These are phyloP conservation scores for Notamacropus eugenii DNA, from an alignment of 2,797 vertebrate species.

Conservation along the genomic window DNA sequence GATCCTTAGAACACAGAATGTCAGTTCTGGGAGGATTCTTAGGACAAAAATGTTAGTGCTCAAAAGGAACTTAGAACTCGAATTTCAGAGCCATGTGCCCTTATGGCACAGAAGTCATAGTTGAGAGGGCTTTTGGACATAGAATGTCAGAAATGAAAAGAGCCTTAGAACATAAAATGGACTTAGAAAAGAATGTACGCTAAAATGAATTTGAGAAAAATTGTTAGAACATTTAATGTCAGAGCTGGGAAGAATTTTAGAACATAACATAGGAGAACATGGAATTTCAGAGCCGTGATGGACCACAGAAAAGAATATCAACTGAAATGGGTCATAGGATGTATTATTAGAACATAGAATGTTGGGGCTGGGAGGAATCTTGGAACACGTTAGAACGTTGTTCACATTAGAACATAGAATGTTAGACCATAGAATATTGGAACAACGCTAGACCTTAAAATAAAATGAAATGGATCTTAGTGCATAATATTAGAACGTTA, in stretches of 20 bases:
- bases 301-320: not conserved
- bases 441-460: not conserved
- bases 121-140: not conserved
- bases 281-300: not conserved
- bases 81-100: not conserved
- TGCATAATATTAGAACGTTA: not conserved
- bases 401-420: not conserved
- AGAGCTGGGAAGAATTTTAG: not conserved
- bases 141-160: not conserved
- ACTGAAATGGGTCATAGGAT: not conserved
- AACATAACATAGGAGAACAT: not conserved
- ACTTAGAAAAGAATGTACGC: not conserved
- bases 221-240: not conserved
- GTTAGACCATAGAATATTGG: not conserved
- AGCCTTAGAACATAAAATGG: not conserved
- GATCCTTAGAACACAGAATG: too few relatives aligned
- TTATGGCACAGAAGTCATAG: not conserved
- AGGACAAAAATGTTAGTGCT: too few relatives aligned
- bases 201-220: not conserved
- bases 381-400: not conserved
- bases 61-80: too few relatives aligned
- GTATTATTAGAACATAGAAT: not conserved
- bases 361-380: not conserved
- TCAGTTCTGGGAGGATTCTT: too few relatives aligned
- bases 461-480: not conserved